phyloP scores from a whole-genome alignment of 2,888 invertebrate species.

The Embidobia sp. region DNA sequence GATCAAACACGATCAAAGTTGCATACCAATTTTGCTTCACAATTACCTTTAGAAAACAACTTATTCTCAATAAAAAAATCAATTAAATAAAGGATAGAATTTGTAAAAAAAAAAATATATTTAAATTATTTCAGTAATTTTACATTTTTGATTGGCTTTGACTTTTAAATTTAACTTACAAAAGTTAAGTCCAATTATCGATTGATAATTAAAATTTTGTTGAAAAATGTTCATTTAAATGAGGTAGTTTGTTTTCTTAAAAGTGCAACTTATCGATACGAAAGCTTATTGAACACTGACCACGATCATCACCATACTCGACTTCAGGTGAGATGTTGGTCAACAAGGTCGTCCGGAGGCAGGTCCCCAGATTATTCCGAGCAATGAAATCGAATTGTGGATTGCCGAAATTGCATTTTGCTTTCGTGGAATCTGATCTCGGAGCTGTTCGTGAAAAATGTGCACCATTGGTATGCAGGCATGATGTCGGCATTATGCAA shows the following conservation, averaged over 20 bases:
- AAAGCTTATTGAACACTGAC: slow-evolving; percentile 62
- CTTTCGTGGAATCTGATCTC: slow-evolving; percentile 11
- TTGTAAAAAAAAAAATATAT: too few relatives aligned
- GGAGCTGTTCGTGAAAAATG: slow-evolving; percentile 9
- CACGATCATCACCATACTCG: slow-evolving; percentile 57
- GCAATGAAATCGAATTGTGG: slow-evolving; percentile 53
- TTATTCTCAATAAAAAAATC: too few relatives aligned
- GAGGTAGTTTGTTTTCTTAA: slow-evolving; percentile 14
- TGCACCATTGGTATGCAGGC: slow-evolving; percentile 10
- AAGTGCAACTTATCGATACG: slow-evolving; percentile 58
- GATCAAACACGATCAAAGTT: too few relatives aligned
- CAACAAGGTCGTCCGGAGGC: slow-evolving; percentile 62
- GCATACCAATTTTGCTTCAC: too few relatives aligned
- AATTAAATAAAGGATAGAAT: too few relatives aligned
- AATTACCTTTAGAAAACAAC: too few relatives aligned
- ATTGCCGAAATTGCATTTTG: slow-evolving; percentile 51
- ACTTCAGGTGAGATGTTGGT: slow-evolving; percentile 60
- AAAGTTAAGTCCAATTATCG: too few relatives aligned
- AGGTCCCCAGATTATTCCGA: slow-evolving; percentile 37
- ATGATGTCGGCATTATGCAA: slow-evolving; percentile 8
- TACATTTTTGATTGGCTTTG: too few relatives aligned
- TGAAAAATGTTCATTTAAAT: too few relatives aligned
- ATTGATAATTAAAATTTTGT: too few relatives aligned
- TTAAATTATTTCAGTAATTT: too few relatives aligned
- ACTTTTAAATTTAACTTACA: too few relatives aligned